phyloP scores from a whole-genome alignment of 2,888 invertebrate genomes.

The Autographa gamma region DNA sequence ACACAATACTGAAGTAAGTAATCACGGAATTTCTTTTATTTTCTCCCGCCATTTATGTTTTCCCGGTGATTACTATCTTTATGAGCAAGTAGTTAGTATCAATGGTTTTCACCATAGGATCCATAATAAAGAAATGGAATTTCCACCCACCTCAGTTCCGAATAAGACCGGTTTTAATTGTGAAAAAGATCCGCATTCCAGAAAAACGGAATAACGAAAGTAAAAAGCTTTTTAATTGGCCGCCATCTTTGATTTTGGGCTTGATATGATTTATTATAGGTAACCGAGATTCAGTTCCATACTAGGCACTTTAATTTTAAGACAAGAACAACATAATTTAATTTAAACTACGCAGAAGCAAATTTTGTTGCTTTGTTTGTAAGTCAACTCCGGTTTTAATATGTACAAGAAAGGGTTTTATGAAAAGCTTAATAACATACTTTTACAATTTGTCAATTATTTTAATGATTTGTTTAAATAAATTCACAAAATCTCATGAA shows the following conservation, averaged over 20 bases:
- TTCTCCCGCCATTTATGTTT: background rate
- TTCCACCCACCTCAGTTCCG: slow-evolving; percentile 42
- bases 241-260: slow-evolving; percentile 13
- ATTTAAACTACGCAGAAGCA: background rate
- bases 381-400: no score
- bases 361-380: background rate
- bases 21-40: background rate
- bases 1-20: background rate
- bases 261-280: slow-evolving; percentile 13
- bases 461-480: no score
- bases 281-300: background rate
- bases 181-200: slow-evolving; percentile 55
- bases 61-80: background rate
- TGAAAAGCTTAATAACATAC: no score
- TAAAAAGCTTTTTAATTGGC: slow-evolving; percentile 41
- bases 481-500: no score
- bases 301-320: background rate
- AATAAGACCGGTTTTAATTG: slow-evolving; percentile 39
- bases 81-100: slow-evolving; percentile 27
- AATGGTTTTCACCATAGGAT: slow-evolving; percentile 42
- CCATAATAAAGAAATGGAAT: slow-evolving; percentile 45
- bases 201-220: slow-evolving; percentile 36
- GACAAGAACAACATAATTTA: background rate
- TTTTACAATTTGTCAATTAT: no score
- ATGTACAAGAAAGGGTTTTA: no score